A percentile compares a stretch with the other conserved stretches of the same genome.
These are phyloP conservation scores for Clavelina lepadiformis DNA, from an alignment of 23 tunicate species.

Conservation along the genomic window DNA sequence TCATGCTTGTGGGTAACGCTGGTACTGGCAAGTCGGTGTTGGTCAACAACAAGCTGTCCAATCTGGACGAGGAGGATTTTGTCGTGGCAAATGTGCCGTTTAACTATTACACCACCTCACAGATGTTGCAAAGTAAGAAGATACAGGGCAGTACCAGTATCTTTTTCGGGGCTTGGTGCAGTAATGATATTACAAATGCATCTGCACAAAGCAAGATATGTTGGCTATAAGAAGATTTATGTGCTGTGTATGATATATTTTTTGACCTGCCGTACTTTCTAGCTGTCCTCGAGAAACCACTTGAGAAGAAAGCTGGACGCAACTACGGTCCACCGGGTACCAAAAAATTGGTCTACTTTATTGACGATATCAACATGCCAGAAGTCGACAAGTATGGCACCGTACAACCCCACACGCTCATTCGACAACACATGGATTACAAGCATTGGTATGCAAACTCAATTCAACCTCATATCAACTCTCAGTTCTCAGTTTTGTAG, in stretches of 20 bases:
- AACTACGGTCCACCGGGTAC: conserved; percentile 99
- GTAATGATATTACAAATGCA: no score
- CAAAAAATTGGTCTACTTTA: conserved; percentile 82
- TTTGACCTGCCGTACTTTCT: no score
- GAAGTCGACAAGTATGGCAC: conserved; percentile 97
- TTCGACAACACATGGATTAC: conserved; percentile 98
- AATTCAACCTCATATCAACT: background rate
- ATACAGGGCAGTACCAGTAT: no score
- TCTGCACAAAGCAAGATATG: no score
- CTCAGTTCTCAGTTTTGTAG: no score
- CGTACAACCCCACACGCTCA: conserved; percentile 96
- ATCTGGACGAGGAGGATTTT: conserved; percentile 82
- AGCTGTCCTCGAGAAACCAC: conserved; percentile 98
- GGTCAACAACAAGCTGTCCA: conserved; percentile 72
- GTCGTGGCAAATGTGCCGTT: conserved; percentile 96
- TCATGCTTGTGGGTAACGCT: conserved; percentile 94
- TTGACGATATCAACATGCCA: conserved; percentile 99
- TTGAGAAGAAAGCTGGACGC: conserved; percentile 97
- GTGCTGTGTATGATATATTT: background rate
- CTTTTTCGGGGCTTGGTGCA: no score
- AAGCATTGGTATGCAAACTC: conserved; percentile 67
- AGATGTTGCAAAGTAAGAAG: conserved; percentile 98
- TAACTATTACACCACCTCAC: conserved; percentile 96
- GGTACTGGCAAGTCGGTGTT: conserved; percentile 98
- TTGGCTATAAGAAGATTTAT: background rate